Evolutionary conservation across 2,888 invertebrate genomes (phyloP).

Genomic region (Dusona sp.): DNA sequence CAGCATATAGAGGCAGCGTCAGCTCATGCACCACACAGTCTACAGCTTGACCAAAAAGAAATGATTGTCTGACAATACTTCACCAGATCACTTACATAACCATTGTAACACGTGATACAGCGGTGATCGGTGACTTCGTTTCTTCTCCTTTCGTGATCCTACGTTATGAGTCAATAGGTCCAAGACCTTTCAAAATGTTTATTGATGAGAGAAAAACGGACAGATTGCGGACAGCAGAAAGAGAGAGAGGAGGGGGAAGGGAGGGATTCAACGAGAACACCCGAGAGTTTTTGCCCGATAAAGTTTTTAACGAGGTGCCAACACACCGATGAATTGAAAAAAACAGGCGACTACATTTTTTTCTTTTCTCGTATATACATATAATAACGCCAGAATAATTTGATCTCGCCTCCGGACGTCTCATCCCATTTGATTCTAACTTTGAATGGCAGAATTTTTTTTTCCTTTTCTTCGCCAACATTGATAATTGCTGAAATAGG

Average conservation of each 20-base stretch:
- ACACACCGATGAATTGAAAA: conserved; percentile 61
- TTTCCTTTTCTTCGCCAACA: conserved; percentile 18
- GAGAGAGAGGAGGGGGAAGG: conserved; percentile 1
- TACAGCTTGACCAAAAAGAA: background rate
- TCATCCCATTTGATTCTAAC: conserved; percentile 20
- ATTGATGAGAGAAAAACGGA: conserved; percentile 34
- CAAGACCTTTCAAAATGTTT: conserved; percentile 35
- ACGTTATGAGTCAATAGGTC: conserved; percentile 37
- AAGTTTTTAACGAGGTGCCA: conserved; percentile 50
- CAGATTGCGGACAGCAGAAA: background rate
- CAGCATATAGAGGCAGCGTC: background rate
- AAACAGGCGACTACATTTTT: conserved; percentile 42
- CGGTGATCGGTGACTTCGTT: conserved; percentile 67
- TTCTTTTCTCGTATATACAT: conserved; percentile 36
- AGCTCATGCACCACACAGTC: background rate
- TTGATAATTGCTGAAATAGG: conserved; percentile 13
- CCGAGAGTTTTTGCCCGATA: conserved; percentile 37
- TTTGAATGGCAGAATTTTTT: conserved; percentile 29
- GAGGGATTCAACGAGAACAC: conserved; percentile 18
- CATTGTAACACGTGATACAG: conserved; percentile 4
- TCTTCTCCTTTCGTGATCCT: conserved; percentile 40
- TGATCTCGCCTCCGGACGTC: conserved; percentile 11
- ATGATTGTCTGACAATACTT: background rate
- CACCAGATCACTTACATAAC: background rate
- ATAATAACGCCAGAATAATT: conserved; percentile 31